These are phyloP conservation scores for Euzetes globulus DNA, from an alignment of 2,888 invertebrate genomes.

Conservation along the genomic window DNA sequence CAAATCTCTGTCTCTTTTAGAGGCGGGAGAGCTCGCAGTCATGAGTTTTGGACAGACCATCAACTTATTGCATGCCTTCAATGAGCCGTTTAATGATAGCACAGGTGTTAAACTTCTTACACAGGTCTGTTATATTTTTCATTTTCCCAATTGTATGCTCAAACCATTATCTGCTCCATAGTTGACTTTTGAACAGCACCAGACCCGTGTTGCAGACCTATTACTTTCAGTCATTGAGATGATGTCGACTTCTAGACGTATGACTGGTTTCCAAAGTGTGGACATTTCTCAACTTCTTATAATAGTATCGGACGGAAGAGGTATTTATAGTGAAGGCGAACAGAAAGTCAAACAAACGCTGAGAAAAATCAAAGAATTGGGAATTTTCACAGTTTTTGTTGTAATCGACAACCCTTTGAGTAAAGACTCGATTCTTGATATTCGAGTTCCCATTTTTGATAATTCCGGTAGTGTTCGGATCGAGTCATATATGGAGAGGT, in stretches of 20 bases:
- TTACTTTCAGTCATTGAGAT: constrained; percentile 66
- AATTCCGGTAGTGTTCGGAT: constrained; percentile 56
- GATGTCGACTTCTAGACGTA: constrained; percentile 47
- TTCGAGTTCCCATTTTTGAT: constrained; percentile 66
- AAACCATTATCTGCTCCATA: constrained; percentile 41
- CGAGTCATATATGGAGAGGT: constrained; percentile 80
- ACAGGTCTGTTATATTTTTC: constrained; percentile 37
- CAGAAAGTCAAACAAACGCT: constrained; percentile 68
- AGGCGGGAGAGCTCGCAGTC: constrained; percentile 85
- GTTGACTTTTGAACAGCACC: constrained; percentile 78
- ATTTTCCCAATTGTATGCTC: neutral
- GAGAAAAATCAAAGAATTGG: constrained; percentile 65
- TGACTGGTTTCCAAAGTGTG: neutral
- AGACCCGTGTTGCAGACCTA: constrained; percentile 75
- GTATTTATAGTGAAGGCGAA: constrained; percentile 79
- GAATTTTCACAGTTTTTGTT: constrained; percentile 89
- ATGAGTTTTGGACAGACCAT: constrained; percentile 79
- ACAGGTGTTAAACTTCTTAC: constrained; percentile 60
- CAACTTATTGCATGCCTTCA: constrained; percentile 75
- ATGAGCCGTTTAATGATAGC: constrained; percentile 75
- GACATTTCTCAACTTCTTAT: constrained; percentile 75
- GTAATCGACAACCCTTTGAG: constrained; percentile 86
- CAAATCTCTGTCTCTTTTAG: constrained; percentile 78
- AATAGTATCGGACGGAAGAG: constrained; percentile 89
- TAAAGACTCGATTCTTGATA: constrained; percentile 85